A percentile compares a stretch with the other conserved stretches of the same genome.
Evolutionary conservation across 1,140 invertebrate species (phyloP).

Genomic region (Anoplolepis gracilipes): DNA sequence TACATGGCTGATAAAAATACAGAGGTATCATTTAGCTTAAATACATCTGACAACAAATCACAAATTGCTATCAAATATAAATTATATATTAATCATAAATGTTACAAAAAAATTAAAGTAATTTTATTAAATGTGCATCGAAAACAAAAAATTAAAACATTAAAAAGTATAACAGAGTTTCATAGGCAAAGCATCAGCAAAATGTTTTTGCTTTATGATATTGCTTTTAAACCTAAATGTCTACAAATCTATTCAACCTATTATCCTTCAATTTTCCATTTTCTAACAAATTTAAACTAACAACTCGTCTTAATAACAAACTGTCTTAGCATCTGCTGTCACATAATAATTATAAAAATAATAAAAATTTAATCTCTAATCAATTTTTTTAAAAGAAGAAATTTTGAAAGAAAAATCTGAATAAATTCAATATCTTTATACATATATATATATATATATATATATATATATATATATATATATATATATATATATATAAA

Average conservation of each 20-base stretch:
- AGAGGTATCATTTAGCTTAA: constrained; percentile 72
- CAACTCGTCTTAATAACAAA: constrained; percentile 15
- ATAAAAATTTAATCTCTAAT: not conserved
- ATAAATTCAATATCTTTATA: too few species aligned
- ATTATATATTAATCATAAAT: constrained; percentile 10
- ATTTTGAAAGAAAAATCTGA: not conserved
- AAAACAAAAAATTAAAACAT: too few species aligned
- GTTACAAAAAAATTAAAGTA: not conserved
- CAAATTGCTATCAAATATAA: not conserved
- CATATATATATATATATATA: too few species aligned
- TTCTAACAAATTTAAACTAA: constrained; percentile 38
- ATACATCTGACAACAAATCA: not conserved
- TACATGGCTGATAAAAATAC: constrained; percentile 78
- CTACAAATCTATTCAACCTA: too few species aligned
- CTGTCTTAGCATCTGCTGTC: not conserved
- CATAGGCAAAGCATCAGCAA: too few species aligned
- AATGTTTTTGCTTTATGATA: not conserved
- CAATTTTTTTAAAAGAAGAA: not conserved
- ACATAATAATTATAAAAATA: not conserved
- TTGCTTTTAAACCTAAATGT: not conserved
- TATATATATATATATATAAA: too few species aligned
- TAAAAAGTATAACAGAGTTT: too few species aligned
- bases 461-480: too few species aligned
- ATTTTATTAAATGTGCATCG: too few species aligned
- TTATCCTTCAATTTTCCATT: not conserved